Base-by-base conservation (phyloP, 2,113 vertebrate genomes). In the Erythrolamprus reginae region DNA sequence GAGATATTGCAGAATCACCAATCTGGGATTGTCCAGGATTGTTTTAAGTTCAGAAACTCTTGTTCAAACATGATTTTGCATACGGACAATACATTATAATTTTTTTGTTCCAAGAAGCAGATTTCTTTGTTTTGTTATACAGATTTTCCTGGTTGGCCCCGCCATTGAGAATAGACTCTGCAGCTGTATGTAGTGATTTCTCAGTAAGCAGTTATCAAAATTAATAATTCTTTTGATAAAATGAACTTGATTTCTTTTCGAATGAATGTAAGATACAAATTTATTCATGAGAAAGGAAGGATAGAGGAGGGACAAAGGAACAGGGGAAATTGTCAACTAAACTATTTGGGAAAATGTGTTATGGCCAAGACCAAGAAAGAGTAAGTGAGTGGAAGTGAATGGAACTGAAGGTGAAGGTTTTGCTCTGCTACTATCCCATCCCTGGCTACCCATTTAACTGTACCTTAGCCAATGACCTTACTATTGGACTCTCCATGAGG, bases 401-500 rank as follows among this genome's bases (percentile, higher is more conserved):
- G 52, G 84, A 48, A 5, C 45, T 84, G 87, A 82, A 82, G 82
- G n/a, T 26, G 77, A 28, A 86, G 61, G 50, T 12, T 53, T 86
- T 52, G 82, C 24, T 86, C 56, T 48, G 84, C 70, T 45, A 45
- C 6, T 10, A 70, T 52, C 84, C 77, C 42, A 23, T 51, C 23
- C 2, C 87, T 86, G 9, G 10, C 91, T 86, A 15, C 89, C 84
- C 21, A 2, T 1, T 52, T 23, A 83, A 84, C 93, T 15, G 33
- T 93, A 97, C 94, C 95, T 96, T 96, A 48, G 95, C 95, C 92
- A 95, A 90, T 45, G 96, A 96, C 93, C 98, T 98, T 89, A 99
- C 98, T 96, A 98, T 98, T 51, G 98, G 98, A 94, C 99, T 99
- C 96, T 99, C 98, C 99, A 99, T 99, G 97, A 99, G 98, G 95